Conservation (phyloP, 1,140 invertebrate genomes). For the Drosophila chauvacae region DNA sequence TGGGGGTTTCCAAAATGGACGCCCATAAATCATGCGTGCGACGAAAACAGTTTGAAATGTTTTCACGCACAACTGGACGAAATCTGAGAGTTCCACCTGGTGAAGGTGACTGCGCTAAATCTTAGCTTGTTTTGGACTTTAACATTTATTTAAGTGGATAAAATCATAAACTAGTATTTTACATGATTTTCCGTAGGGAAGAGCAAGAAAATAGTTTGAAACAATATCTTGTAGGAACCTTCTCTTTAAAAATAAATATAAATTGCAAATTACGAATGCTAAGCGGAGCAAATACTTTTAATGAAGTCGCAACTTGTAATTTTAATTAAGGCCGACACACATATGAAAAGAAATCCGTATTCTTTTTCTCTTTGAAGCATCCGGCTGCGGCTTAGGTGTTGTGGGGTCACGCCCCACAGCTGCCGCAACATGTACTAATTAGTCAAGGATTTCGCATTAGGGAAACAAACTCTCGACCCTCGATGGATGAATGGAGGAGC, state of each 20-base stretch:
- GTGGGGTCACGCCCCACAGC: constrained; percentile 10
- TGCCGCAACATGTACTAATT: constrained; percentile 55
- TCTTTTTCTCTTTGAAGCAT: constrained; percentile 28
- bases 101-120: not conserved
- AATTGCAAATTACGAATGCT: not conserved
- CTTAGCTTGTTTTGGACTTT: not conserved
- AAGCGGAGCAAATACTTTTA: constrained; percentile 69
- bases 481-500: constrained; percentile 25
- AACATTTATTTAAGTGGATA: not conserved
- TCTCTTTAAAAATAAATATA: not conserved
- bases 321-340: not conserved
- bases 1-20: constrained; percentile 54
- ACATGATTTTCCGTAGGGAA: not conserved
- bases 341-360: constrained; percentile 13
- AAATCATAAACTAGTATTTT: too few species aligned
- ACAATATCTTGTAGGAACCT: too few species aligned
- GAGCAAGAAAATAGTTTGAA: not conserved
- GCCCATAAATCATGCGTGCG: constrained; percentile 69
- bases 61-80: constrained; percentile 68
- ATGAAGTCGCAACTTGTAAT: constrained; percentile 49
- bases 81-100: constrained; percentile 12
- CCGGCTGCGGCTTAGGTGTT: constrained; percentile 27
- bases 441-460: constrained; percentile 67
- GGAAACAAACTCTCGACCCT: constrained; percentile 22
- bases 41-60: constrained; percentile 54